Conservation (phyloP, 2,888 invertebrate species). For the Sialis fuliginosa region DNA sequence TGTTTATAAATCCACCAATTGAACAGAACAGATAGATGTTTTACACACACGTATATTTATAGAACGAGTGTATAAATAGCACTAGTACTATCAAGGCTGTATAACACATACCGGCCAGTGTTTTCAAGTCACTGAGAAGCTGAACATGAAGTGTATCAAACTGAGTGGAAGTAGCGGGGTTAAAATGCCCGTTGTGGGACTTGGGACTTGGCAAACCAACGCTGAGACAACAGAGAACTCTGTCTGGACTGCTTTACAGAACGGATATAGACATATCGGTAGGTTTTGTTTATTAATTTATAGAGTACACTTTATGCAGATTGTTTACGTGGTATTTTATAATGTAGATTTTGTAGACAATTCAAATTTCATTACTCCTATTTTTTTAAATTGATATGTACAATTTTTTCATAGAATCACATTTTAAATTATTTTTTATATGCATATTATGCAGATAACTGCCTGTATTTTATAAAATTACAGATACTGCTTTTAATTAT, state of each 20-base stretch:
- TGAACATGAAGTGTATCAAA: slow-evolving; percentile 25
- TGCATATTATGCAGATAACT: neutral
- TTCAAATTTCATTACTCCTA: neutral
- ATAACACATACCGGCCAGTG: no score
- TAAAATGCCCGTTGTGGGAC: slow-evolving; percentile 50
- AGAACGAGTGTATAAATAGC: no score
- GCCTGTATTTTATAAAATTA: slow-evolving; percentile 5
- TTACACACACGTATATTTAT: no score
- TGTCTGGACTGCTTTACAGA: slow-evolving; percentile 43
- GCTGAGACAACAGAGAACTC: slow-evolving; percentile 43
- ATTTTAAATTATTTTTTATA: neutral
- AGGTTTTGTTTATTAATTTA: slow-evolving; percentile 5
- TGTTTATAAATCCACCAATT: no score
- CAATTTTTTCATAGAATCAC: neutral
- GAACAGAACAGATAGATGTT: no score
- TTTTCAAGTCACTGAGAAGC: neutral
- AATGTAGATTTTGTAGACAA: no score
- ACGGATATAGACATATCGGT: slow-evolving; percentile 51
- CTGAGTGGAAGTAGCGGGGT: slow-evolving; percentile 29
- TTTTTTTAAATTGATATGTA: no score
- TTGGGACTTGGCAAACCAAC: slow-evolving; percentile 57
- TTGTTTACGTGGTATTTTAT: no score
- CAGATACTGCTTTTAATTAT: slow-evolving; percentile 66
- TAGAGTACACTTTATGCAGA: neutral
- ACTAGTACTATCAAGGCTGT: no score